A percentile compares a stretch with the other conserved stretches of the same genome.
Evolutionary conservation across 1,140 invertebrate species (phyloP).

Genomic region (Brachionus angularis): DNA sequence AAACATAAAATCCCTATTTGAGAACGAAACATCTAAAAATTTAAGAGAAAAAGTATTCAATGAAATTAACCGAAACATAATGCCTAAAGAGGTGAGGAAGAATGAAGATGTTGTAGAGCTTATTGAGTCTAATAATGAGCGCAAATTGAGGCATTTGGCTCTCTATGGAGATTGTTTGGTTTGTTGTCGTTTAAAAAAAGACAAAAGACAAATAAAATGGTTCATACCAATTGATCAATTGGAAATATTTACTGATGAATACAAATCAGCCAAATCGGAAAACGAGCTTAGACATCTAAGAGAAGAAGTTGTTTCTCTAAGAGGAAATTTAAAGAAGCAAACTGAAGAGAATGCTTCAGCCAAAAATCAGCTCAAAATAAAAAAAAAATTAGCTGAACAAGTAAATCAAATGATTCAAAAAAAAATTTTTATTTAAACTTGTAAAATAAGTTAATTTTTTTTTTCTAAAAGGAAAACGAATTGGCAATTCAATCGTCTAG

Average conservation of each 20-base stretch:
- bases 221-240: conserved; percentile 37
- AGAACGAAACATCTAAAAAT: conserved; percentile 27
- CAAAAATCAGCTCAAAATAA: conserved; percentile 39
- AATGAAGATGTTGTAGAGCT: conserved; percentile 37
- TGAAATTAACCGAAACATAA: conserved; percentile 39
- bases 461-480: too few relatives aligned
- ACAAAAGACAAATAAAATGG: conserved; percentile 28
- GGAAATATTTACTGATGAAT: conserved; percentile 11
- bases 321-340: conserved; percentile 24
- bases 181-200: conserved; percentile 36
- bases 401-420: too few relatives aligned
- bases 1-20: conserved; percentile 10
- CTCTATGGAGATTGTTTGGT: conserved; percentile 41
- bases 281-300: conserved; percentile 25
- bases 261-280: conserved; percentile 15
- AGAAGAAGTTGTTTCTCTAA: conserved; percentile 4
- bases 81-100: conserved; percentile 39
- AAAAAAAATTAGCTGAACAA: conserved; percentile 43
- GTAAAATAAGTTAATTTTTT: too few relatives aligned
- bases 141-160: conserved; percentile 8
- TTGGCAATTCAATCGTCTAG: conserved; percentile 37
- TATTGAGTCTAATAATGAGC: conserved; percentile 13
- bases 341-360: conserved; percentile 33
- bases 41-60: conserved; percentile 24
- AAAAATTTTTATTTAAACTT: too few relatives aligned